Conservation (phyloP, 2,797 vertebrate species). For the Diplodus sargus region DNA sequence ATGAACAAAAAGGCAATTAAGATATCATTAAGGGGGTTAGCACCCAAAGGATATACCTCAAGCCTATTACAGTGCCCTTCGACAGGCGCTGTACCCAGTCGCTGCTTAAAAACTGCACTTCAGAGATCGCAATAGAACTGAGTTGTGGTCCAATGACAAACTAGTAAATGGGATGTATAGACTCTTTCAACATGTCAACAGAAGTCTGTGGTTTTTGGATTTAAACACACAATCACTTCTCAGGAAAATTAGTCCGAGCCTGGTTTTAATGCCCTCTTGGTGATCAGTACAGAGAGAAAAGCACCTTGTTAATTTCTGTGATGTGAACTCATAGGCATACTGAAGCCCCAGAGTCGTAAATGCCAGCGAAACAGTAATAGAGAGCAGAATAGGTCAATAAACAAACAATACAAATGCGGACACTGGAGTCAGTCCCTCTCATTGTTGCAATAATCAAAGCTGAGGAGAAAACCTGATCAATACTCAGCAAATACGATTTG, state of each 20-base stretch:
- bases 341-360: slow-evolving; percentile 39
- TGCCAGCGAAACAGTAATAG: slow-evolving; percentile 48
- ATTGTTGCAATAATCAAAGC: slow-evolving; percentile 46
- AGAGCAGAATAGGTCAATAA: slow-evolving; percentile 51
- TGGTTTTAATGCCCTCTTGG: slow-evolving; percentile 39
- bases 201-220: slow-evolving; percentile 43
- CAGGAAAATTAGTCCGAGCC: slow-evolving; percentile 38
- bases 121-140: slow-evolving; percentile 39
- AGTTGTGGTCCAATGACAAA: slow-evolving; percentile 56
- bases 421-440: slow-evolving; percentile 16
- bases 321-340: slow-evolving; percentile 36
- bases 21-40: slow-evolving; percentile 77
- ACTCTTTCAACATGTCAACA: slow-evolving; percentile 52
- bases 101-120: slow-evolving; percentile 53
- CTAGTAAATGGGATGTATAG: slow-evolving; percentile 42
- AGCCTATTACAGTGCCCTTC: slow-evolving; percentile 65
- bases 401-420: slow-evolving; percentile 49
- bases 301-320: slow-evolving; percentile 46
- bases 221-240: slow-evolving; percentile 45
- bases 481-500: slow-evolving; percentile 31
- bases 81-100: slow-evolving; percentile 29
- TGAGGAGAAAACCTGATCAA: slow-evolving; percentile 46
- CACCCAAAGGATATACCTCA: slow-evolving; percentile 67
- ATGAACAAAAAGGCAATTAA: slow-evolving; percentile 81
- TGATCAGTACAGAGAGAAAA: slow-evolving; percentile 31